phyloP scores from a whole-genome alignment of 2,888 invertebrate species.

The Ramazzottius varieornatus region DNA sequence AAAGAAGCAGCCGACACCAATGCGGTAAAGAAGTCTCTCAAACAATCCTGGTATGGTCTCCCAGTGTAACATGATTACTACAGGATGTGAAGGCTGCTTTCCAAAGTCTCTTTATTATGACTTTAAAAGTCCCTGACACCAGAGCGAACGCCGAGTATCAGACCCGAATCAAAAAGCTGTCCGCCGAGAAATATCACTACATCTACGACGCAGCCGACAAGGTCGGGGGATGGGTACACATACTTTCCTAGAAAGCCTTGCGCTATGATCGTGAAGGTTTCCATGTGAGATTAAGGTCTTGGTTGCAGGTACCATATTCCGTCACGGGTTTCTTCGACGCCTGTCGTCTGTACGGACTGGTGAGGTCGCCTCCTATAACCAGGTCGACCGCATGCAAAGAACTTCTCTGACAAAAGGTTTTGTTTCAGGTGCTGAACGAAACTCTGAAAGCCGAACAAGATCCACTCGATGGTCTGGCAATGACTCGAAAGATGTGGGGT shows the following conservation, averaged over 20 bases:
- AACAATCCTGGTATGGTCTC: background rate
- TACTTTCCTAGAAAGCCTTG: no score
- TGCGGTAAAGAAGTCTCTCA: no score
- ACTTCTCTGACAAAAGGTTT: background rate
- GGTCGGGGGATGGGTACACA: no score
- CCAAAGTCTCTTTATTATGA: background rate
- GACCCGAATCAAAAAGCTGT: background rate
- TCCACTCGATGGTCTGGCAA: background rate
- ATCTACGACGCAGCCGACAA: background rate
- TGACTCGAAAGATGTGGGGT: background rate
- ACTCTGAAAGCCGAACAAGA: background rate
- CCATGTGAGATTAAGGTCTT: background rate
- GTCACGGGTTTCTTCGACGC: slow-evolving; percentile 1
- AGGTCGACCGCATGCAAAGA: background rate
- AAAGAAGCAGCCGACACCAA: no score
- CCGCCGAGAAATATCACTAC: background rate
- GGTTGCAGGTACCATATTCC: background rate
- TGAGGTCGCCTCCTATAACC: background rate
- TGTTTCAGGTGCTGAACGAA: background rate
- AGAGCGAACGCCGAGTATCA: background rate
- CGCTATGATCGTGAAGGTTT: background rate
- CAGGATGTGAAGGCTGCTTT: background rate
- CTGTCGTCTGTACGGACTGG: background rate
- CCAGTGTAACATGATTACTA: background rate
- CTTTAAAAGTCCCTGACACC: background rate